Evolutionary conservation across 2,797 vertebrate species (phyloP).

Genomic region (Phrynocephalus forsythii): DNA sequence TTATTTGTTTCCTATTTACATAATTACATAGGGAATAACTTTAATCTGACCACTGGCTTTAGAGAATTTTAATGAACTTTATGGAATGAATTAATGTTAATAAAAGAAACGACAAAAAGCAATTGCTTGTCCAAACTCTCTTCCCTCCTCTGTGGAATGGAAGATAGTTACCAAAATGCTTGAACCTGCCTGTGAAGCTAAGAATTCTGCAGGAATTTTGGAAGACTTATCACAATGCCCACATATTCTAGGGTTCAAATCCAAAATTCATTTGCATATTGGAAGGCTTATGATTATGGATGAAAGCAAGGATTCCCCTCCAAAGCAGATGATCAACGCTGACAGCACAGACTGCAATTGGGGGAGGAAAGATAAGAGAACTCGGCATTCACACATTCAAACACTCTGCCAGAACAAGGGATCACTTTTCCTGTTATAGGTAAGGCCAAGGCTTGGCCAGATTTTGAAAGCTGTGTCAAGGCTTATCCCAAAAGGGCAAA

Average conservation of each 20-base stretch:
- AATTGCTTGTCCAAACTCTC: background rate
- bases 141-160: background rate
- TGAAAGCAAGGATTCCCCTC: background rate
- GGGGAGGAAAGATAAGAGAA: background rate
- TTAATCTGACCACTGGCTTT: constrained; percentile 22
- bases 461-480: background rate
- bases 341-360: background rate
- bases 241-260: background rate
- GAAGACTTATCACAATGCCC: background rate
- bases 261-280: background rate
- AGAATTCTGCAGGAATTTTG: background rate
- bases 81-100: constrained; percentile 18
- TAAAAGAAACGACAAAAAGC: background rate
- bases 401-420: background rate
- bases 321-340: background rate
- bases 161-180: background rate
- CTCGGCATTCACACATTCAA: background rate
- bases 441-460: background rate
- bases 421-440: background rate
- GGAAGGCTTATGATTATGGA: background rate
- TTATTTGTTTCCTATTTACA: constrained; percentile 29
- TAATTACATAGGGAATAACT: constrained; percentile 17
- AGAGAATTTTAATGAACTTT: constrained; percentile 25
- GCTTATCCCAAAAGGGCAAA: background rate
- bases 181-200: constrained; percentile 19